Base-by-base conservation (phyloP, 2,888 invertebrate species). In the Ischnura elegans region DNA sequence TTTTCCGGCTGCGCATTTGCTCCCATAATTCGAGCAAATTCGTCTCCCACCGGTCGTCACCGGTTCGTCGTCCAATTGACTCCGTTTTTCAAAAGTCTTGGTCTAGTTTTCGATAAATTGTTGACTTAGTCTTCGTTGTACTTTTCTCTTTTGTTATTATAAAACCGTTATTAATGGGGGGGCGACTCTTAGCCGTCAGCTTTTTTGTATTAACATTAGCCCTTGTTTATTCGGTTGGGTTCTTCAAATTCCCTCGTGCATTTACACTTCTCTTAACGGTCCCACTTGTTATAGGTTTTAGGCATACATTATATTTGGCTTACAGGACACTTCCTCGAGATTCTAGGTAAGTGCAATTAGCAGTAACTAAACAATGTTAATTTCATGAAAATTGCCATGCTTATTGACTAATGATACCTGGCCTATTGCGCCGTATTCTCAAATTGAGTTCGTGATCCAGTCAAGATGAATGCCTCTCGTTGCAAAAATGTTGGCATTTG, bases 251-350 rank as follows among this genome's bases (percentile, higher is more conserved):
- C 61, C 90, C 90, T 90, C 90, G 90, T 90, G 90, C 90, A 90
- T 90, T 90, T 90, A 90, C 43, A 42, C 66, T 90, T 43, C 43
- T 90, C n/a, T 90, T 90, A 61, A 43, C 61, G 61, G 6, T 90
- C 25, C 61, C 90, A 90, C 43, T 90, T 55, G 90, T 61, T 13
- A 16, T 90, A 16, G 55, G 61, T 6, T 61, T 43, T 43, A 90
- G 61, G n/a, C 10, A 43, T n/a, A 90, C 90, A 13, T 45, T 90
- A 45, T 66, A 66, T 43, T n/a, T 90, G n/a, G 90, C 61, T n/a
- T 96, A 96, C 96, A 97, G 97, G 95, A 97, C 97, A 84, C 95
- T 97, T 93, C 97, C 97, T 47, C 96, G 98, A 95, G 98, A 98
- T 96, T 94, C 96, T 95, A 97, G 96, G 98, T 97, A 96, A 97